Base-by-base conservation (phyloP, 2,113 vertebrate genomes). In the Mesoclemmys tuberculata region DNA sequence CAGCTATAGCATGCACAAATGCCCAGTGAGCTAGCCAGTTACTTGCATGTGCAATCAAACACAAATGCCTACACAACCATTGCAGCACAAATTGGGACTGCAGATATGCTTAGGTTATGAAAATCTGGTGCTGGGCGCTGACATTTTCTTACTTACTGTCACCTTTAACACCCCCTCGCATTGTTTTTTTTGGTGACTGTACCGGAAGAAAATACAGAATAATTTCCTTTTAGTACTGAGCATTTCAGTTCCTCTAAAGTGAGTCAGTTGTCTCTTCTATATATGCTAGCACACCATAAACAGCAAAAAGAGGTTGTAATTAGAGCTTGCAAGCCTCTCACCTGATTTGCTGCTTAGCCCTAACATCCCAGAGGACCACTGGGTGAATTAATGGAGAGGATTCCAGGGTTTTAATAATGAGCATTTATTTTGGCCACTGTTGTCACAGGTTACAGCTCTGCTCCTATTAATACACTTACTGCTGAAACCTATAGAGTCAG, bases 251-350 rank as follows among this genome's bases (percentile, higher is more conserved):
- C 58, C 46, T 19, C 22, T 31, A 19, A 51, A 27, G 26, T 54
- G 38, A 80, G 49, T 51, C 84, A 58, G 80, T 2, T 56, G 55
- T 61, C 78, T 84, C 81, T 46, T 77, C 26, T 77, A 41, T 19
- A 41, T 3, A 24, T 0, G 0, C 82, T 49, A 3, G 12, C 3
- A 1, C 0, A 1, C 29, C 35, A 56, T 85, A 75, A 78, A 2
- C 0, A 6, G 93, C 49, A 90, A 7, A 75, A 92, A 79, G 38
- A n/a, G 56, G 83, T 84, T 31, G 64, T 1, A 87, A 75, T 35
- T 6, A 83, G 10, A 93, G 88, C 80, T 52, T 1, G 89, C 41
- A 18, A 80, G 52, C 41, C 49, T 90, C 87, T 92, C 3, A 1
- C 84, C 71, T 2, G 1, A 6, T 29, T 24, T 84, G 54, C 94